Evolutionary conservation across 2,797 vertebrate genomes (phyloP), one percentile per base, ranked within the genome.

Genomic region (Gouania willdenowi): DNA sequence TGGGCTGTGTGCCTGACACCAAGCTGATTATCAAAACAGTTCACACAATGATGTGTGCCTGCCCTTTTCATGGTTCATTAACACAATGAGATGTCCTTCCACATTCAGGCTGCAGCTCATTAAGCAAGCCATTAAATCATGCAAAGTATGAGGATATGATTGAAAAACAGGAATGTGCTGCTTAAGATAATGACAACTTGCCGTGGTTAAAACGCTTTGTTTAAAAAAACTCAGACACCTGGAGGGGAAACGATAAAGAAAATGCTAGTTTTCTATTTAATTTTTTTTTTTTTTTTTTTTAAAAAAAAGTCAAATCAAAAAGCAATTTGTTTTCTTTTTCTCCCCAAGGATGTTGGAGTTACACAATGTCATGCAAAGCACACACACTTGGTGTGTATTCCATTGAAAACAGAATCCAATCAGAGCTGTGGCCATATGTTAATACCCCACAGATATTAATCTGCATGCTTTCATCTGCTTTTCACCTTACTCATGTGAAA

Each of bases 61-160:
- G 80, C 71, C 71, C 75, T 87, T 91, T 90, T 87, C 88, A 88
- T 68, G 78, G 79, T 85, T 89, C 87, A 90, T 86, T 88, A 91
- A 63, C 69, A 65, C 79, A 77, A 85, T 77, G 84, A 87, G 77
- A 66, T 64, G 80, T 87, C 82, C 71, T 86, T 80, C 40, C 81
- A 70, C 63, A 87, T 63, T 80, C 75, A 82, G 76, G 76, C 75
- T 73, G 83, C 81, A 89, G 84, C 71, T 88, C 84, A 85, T 95
- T 91, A 90, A 50, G 69, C 65, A 67, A 13, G 16, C 46, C 87
- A 89, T 81, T 85, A 86, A 89, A 87, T 75, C 74, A 84, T 85
- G 75, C 9, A 62, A 36, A 74, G 45, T 71, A 68, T 76, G 66
- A 65, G 58, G 47, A 71, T 75, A 74, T 71, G 60, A 80, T 71